Base-by-base conservation (phyloP, 2,113 vertebrate species). In the Pandion haliaetus region DNA sequence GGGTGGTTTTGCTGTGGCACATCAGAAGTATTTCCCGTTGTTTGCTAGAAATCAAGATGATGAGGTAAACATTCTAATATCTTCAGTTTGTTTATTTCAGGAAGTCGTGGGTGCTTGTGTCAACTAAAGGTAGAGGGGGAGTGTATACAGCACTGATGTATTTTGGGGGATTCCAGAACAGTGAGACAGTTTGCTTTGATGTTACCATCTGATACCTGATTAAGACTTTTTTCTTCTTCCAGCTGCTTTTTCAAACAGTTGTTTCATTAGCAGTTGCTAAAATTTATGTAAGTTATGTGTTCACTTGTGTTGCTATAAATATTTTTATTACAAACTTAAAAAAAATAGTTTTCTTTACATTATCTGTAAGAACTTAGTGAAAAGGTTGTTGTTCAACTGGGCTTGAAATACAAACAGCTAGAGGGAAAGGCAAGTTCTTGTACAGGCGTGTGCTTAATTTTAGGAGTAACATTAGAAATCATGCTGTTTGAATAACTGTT, bases 151-250 rank as follows among this genome's bases (percentile, higher is more conserved):
- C 69, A 44, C 10, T 67, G 59, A 10, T 78, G 38, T 78, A 11
- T 89, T 94, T 66, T 45, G n/a, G 61, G 55, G n/a, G 42, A 59
- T 89, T 95, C 69, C 81, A 94, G 36, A 93, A 63, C 47, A 62
- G 19, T 50, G 72, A 95, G 66, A 80, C 63, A 66, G 6, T 45
- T 92, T 50, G 24, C 91, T 95, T 95, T 96, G 94, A 96, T 95
- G 71, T 90, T 91, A 40, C 2, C 3, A 26, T 59, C 40, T 29
- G 6, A 29, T 90, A n/a, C 9, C 42, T 62, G 61, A 55, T 50
- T 23, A 73, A 85, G 69, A 32, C 19, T 44, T 86, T 23, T 59
- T 83, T 47, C 38, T 79, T 67, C 32, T 80, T 92, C 31, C 19
- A 77, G n/a, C 67, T 92, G 49, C 31, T 71, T 94, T 92, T 95